Evolutionary conservation across 2,888 invertebrate species (phyloP).

Genomic region (Erynnis tages): DNA sequence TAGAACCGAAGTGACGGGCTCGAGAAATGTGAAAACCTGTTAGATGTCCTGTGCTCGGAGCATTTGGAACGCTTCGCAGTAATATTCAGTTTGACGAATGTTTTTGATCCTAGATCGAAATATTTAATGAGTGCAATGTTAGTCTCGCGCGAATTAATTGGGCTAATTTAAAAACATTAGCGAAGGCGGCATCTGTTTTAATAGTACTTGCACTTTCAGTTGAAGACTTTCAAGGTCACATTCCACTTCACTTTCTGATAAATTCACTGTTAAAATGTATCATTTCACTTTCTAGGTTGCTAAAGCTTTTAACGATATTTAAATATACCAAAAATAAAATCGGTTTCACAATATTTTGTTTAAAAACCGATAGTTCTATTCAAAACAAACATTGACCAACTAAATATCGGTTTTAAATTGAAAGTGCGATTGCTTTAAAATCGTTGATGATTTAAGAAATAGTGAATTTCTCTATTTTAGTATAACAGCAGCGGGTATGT

Average conservation of each 20-base stretch:
- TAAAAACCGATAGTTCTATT: too few species aligned
- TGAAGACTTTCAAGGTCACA: conserved; percentile 19
- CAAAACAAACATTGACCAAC: not conserved
- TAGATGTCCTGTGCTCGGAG: conserved; percentile 29
- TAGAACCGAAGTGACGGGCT: conserved; percentile 56
- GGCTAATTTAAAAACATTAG: conserved; percentile 44
- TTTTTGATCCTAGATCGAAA: conserved; percentile 46
- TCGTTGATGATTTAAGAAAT: conserved; percentile 29
- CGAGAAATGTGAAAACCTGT: conserved; percentile 40
- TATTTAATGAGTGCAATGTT: conserved; percentile 47
- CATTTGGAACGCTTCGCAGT: conserved; percentile 8
- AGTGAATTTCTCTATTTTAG: conserved; percentile 54
- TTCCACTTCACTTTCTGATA: conserved; percentile 13
- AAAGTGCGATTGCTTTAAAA: conserved; percentile 64
- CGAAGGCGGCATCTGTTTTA: conserved; percentile 38
- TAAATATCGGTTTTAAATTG: conserved; percentile 38
- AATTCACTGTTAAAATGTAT: not conserved
- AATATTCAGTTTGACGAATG: conserved; percentile 28
- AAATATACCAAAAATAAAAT: too few species aligned
- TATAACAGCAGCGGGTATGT: conserved; percentile 15
- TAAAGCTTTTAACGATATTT: not conserved
- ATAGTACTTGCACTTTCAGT: conserved; percentile 67
- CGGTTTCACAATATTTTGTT: too few species aligned
- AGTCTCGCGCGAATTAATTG: conserved; percentile 52
- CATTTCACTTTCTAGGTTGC: conserved; percentile 2